phyloP scores from a whole-genome alignment of 2,888 invertebrate genomes.

The Tipula lateralis region DNA sequence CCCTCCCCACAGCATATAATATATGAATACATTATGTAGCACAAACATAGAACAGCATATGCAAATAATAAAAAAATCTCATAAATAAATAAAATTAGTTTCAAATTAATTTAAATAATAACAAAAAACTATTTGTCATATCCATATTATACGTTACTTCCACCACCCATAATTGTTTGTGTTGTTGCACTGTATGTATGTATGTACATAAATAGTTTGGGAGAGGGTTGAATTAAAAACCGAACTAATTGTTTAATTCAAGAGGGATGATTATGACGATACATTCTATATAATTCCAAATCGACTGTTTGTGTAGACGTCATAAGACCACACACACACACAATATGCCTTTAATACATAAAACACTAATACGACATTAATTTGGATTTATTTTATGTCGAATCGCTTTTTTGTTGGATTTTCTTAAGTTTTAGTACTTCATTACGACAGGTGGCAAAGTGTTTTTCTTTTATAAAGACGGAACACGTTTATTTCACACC shows the following conservation, averaged over 20 bases:
- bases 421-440: neutral
- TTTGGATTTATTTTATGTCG: neutral
- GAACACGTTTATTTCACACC: neutral
- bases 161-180: neutral
- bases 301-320: neutral
- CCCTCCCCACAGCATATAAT: neutral
- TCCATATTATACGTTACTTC: neutral
- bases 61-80: constrained; percentile 13
- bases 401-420: neutral
- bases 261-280: neutral
- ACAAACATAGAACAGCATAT: neutral
- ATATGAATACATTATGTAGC: neutral
- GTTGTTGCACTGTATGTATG: neutral
- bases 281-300: neutral
- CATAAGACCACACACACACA: neutral
- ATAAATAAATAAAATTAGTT: constrained; percentile 24
- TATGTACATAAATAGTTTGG: neutral
- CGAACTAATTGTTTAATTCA: neutral
- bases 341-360: neutral
- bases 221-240: neutral
- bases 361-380: neutral
- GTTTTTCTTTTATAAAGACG: neutral
- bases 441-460: constrained; percentile 24
- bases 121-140: neutral
- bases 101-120: constrained; percentile 24